Evolutionary conservation across 2,113 vertebrate genomes (phyloP).

Genomic region (Coreoperca whiteheadi): DNA sequence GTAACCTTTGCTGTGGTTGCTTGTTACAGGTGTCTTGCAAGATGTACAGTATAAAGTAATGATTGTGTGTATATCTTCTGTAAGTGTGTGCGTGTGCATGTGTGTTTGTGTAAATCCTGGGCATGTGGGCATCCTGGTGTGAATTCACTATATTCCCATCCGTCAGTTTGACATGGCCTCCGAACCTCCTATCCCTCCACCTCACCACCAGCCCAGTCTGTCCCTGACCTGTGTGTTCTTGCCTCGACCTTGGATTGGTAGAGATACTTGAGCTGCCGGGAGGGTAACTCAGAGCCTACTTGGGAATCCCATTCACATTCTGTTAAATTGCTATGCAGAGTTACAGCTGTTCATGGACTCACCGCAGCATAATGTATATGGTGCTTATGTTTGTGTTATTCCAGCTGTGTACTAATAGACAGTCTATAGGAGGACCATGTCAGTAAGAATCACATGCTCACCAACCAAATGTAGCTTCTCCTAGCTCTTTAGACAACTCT

Average conservation of each 20-base stretch:
- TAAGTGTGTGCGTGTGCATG: conserved; percentile 7
- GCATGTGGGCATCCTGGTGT: conserved; percentile 46
- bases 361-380: conserved; percentile 22
- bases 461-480: too few relatives aligned
- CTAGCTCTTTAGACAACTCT: neutral
- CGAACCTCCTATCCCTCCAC: conserved; percentile 47
- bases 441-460: neutral
- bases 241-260: conserved; percentile 52
- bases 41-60: conserved; percentile 30
- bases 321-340: conserved; percentile 32
- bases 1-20: conserved; percentile 47
- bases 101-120: conserved; percentile 14
- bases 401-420: conserved; percentile 9
- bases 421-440: conserved; percentile 22
- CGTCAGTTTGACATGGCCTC: conserved; percentile 72
- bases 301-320: conserved; percentile 39
- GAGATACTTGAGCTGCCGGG: conserved; percentile 28
- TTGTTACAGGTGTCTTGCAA: neutral
- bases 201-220: conserved; percentile 42
- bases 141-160: conserved; percentile 64
- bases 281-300: conserved; percentile 26
- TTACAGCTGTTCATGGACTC: conserved; percentile 47
- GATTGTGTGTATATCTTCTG: conserved; percentile 33
- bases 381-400: conserved; percentile 19
- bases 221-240: conserved; percentile 67